Evolutionary conservation across 2,888 invertebrate species (phyloP), one percentile per base, ranked within the genome.

Genomic region (Pardosa pseudoannulata): DNA sequence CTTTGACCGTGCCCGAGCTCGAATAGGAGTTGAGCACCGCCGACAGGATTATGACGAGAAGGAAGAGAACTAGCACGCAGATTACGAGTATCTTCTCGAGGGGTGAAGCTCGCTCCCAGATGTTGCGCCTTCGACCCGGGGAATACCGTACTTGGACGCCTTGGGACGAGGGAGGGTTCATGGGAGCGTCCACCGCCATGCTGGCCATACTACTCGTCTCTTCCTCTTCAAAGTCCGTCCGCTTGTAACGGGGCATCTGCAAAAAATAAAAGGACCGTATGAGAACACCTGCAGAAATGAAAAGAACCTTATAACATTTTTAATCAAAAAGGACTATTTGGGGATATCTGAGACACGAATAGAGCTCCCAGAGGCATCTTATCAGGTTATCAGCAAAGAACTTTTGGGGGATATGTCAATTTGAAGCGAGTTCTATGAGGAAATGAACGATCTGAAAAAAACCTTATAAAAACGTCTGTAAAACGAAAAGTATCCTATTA

Each of bases 201-300:
- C 89, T 89, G 16, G 89, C 85, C 67, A 83, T 89, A 79, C 90
- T 89, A 41, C 89, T 89, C 39, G 89, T 88, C 36, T 90, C 90
- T 23, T 90, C 90, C 50, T 89, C 89, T 68, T 90, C 90, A 71
- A 90, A 90, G 27, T 90, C 90, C 28, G 90, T 88, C 46, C 89
- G 81, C 39, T 89, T 90, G 74, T 90, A 90, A 13, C 88, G 83
- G 71, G 89, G 88, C 85, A 89, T 88, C 89, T 89, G 86, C 28
- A 68, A 73, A 36, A 5, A 36, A 36, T 7, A 36, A 36, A 36
- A 5, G 36, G 9, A 9, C 36, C 5, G 9, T 36, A 9, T 36
- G 9, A 36, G 6, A 36, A 7, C 36, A 36, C n/a, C n/a, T n/a
- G n/a, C n/a, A n/a, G n/a, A n/a, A n/a, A n/a, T n/a, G n/a, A n/a